Conservation (phyloP, 2,797 vertebrate species). For the Podarcis lilfordi region DNA sequence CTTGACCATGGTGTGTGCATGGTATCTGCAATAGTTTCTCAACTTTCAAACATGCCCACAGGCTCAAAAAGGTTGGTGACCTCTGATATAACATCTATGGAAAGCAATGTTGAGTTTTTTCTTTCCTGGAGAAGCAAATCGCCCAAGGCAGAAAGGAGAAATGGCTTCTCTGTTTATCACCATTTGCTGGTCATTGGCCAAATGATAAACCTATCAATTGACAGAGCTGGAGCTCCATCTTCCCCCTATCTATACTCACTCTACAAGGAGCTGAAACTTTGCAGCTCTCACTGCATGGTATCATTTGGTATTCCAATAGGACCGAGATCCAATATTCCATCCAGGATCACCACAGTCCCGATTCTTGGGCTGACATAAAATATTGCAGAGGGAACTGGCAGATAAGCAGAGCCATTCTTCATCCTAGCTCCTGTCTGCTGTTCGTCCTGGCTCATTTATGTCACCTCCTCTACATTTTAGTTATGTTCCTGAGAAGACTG, state of each 20-base stretch:
- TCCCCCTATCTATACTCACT: background rate
- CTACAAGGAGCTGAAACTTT: background rate
- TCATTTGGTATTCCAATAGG: background rate
- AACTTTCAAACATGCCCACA: no score
- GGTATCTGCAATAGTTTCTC: background rate
- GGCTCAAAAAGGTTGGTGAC: no score
- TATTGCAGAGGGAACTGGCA: background rate
- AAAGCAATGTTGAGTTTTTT: background rate
- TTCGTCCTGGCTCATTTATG: background rate
- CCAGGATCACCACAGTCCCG: background rate
- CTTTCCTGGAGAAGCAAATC: background rate
- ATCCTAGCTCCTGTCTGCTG: background rate
- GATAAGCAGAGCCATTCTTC: background rate
- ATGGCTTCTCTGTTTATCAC: background rate
- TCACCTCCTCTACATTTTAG: constrained; percentile 21
- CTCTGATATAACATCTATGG: background rate
- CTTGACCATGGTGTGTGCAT: background rate
- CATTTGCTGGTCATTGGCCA: background rate
- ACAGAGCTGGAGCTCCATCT: background rate
- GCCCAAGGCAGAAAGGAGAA: background rate
- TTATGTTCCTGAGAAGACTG: constrained; percentile 12
- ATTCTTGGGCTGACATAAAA: background rate
- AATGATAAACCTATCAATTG: background rate
- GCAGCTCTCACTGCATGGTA: background rate
- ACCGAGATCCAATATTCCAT: background rate